Conservation (phyloP, 2,888 invertebrate species). For the Stramonita haemastoma region DNA sequence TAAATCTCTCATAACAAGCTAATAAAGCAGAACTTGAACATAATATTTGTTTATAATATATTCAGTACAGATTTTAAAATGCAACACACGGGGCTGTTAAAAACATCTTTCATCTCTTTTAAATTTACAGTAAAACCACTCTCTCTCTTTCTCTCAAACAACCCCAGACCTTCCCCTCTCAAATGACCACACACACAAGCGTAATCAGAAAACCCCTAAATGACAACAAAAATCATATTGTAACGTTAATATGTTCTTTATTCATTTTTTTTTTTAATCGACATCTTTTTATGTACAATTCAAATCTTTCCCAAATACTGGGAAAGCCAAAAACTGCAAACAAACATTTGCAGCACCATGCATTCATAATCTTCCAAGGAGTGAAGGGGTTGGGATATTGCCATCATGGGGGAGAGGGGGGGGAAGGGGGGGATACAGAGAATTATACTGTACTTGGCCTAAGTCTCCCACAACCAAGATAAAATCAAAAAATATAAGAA, state of each 20-base stretch:
- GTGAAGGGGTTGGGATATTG: background rate
- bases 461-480: conserved; percentile 38
- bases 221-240: background rate
- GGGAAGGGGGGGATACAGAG: background rate
- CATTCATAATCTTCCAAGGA: background rate
- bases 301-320: background rate
- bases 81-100: no score
- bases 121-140: no score
- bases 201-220: background rate
- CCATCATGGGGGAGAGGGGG: no score
- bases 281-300: conserved; percentile 23
- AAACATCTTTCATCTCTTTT: no score
- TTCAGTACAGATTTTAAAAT: no score
- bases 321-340: conserved; percentile 7
- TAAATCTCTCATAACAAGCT: no score
- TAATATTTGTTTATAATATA: no score
- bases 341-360: conserved; percentile 12
- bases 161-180: no score
- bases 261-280: background rate
- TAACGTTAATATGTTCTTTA: background rate
- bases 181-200: no score
- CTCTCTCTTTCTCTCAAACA: no score
- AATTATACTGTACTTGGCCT: conserved; percentile 12
- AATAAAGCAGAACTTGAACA: no score
- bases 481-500: background rate